Conservation (phyloP, 53 echinoderm and acorn worm genomes). For the Antedon mediterranea region DNA sequence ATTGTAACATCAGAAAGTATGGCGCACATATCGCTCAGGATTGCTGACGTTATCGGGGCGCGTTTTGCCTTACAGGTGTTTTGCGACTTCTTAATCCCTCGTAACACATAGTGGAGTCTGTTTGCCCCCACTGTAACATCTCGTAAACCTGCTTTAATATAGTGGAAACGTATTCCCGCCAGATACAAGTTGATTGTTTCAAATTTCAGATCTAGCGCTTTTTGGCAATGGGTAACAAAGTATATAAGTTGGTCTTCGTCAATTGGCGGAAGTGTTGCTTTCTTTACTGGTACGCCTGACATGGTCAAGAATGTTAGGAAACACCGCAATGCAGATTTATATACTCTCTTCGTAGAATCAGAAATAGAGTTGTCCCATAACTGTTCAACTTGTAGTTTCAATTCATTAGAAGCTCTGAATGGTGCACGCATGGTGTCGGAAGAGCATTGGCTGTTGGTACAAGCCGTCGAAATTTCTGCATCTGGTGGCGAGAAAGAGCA, state of each 20-base stretch:
- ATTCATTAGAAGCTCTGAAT: too few species aligned
- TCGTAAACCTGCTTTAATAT: background rate
- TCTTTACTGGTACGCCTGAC: too few species aligned
- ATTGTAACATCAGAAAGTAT: background rate
- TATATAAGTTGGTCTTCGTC: too few species aligned
- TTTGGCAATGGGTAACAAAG: too few species aligned
- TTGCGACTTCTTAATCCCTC: background rate
- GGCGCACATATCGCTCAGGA: background rate
- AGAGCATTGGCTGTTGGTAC: background rate
- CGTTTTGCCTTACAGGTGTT: background rate
- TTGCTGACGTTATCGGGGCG: background rate
- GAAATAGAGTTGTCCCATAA: too few species aligned
- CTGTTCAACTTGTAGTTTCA: too few species aligned
- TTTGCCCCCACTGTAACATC: background rate
- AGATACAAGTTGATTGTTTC: background rate
- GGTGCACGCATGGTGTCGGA: too few species aligned
- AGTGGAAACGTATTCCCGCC: background rate
- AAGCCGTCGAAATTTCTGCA: background rate
- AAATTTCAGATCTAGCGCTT: too few species aligned
- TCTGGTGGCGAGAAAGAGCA: background rate
- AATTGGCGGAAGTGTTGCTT: too few species aligned
- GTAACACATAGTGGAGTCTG: background rate
- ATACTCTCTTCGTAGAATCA: too few species aligned
- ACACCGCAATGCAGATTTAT: too few species aligned
- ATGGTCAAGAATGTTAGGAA: too few species aligned